phyloP scores from a whole-genome alignment of 2,797 vertebrate genomes.

The Alosa sapidissima region DNA sequence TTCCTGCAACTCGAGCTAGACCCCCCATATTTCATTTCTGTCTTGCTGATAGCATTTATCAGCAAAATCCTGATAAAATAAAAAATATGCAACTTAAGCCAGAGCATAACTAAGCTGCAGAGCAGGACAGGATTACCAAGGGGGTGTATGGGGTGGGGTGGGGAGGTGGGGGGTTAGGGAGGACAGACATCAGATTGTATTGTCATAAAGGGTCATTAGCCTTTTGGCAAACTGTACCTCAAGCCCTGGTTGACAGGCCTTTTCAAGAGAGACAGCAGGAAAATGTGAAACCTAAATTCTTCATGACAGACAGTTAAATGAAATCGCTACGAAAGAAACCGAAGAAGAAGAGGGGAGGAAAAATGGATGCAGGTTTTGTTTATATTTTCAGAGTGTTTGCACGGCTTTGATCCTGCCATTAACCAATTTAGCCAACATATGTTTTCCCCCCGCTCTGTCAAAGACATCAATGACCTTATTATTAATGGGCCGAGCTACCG shows the following conservation, averaged over 20 bases:
- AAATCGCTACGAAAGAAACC: conserved; percentile 59
- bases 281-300: conserved; percentile 99
- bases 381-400: conserved; percentile 46
- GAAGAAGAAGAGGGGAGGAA: not conserved
- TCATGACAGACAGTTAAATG: conserved; percentile 93
- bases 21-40: conserved; percentile 93
- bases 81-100: conserved; percentile 99
- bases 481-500: conserved; percentile 52
- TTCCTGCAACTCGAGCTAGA: conserved; percentile 82
- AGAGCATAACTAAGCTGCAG: conserved; percentile 86
- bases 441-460: conserved; percentile 30
- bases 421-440: conserved; percentile 52
- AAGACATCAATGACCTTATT: conserved; percentile 42
- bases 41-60: conserved; percentile 98
- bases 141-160: conserved; percentile 29
- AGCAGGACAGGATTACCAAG: conserved; percentile 91
- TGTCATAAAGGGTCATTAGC: conserved; percentile 86
- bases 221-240: conserved; percentile 91
- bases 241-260: conserved; percentile 96
- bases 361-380: conserved; percentile 37
- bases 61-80: conserved; percentile 94
- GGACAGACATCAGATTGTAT: conserved; percentile 94
- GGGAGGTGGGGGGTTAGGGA: conserved; percentile 72
- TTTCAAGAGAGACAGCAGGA: conserved; percentile 90
- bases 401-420: conserved; percentile 33